These are phyloP conservation scores for Cylindroiulus punctatus DNA, from an alignment of 2,888 invertebrate species.

Conservation along the genomic window DNA sequence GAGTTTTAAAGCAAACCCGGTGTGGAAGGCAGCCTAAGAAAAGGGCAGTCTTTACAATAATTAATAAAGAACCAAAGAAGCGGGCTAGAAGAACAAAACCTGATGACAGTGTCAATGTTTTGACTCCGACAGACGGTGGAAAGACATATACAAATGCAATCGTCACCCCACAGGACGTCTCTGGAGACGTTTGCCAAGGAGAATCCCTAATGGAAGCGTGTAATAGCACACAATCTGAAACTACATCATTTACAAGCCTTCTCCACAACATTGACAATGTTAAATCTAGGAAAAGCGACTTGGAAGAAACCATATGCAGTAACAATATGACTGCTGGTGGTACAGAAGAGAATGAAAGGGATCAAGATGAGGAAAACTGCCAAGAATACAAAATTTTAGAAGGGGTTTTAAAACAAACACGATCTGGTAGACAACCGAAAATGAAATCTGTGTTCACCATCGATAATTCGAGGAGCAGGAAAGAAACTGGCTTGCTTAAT, in stretches of 20 bases:
- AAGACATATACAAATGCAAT: not conserved
- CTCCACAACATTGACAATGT: not conserved
- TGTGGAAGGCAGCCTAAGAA: slow-evolving; percentile 51
- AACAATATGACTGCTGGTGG: not conserved
- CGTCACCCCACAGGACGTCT: not conserved
- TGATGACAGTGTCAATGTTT: not conserved
- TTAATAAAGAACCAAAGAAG: slow-evolving; percentile 17
- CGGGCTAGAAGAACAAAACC: slow-evolving; percentile 11
- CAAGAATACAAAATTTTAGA: slow-evolving; percentile 48
- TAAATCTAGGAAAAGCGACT: not conserved
- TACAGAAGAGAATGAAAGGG: not conserved
- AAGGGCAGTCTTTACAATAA: not conserved
- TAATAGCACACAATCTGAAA: not conserved
- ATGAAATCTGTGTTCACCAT: not conserved
- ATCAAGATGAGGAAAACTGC: not conserved
- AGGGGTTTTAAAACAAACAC: slow-evolving; percentile 50
- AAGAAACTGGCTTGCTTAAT: not conserved
- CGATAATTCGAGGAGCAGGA: not conserved
- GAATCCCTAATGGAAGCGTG: not conserved
- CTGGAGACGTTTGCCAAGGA: not conserved
- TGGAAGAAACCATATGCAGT: not conserved
- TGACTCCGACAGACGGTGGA: not conserved
- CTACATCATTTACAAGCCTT: not conserved
- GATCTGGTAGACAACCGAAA: slow-evolving; percentile 54
- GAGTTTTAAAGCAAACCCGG: slow-evolving; percentile 52